Evolutionary conservation across 2,113 vertebrate species (phyloP), one percentile per base, ranked within the genome.

Genomic region (Lophotis ruficrista): DNA sequence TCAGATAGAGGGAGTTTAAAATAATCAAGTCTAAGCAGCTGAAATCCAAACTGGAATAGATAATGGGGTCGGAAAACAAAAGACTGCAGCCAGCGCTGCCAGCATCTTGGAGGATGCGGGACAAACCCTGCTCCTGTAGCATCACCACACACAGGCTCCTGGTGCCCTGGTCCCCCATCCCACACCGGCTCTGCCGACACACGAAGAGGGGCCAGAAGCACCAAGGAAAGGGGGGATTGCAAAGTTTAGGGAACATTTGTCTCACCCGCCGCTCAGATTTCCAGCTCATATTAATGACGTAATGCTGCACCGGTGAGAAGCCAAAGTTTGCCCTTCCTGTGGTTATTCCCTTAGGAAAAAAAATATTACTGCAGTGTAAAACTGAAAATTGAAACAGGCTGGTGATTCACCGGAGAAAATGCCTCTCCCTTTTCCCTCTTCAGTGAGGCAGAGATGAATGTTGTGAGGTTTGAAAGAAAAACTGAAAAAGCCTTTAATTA

Each of bases 401-500:
- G 90, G 60, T 75, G 95, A 96, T 69, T 93, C 92, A 92, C 90
- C 60, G 87, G 87, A 86, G 94, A 86, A 69, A 94, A 96, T 64
- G 90, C 83, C 90, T 94, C 95, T 96, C 89, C 71, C 64, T 92
- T 86, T 89, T 75, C 76, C 71, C 95, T 84, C 48, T 77, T 81
- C 94, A 87, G 76, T 24, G 51, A 96, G 83, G 82, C 66, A 1
- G 82, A 83, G 92, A 96, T 57, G 58, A 80, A 91, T 60, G 47
- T 50, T 94, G 93, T 66, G 90, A 92, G 95, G 93, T 90, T 90
- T 89, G 92, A 96, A 96, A 96, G 94, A 79, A 93, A 94, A 97
- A 92, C 89, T 94, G 96, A 90, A 90, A 95, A 92, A 96, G 89
- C 72, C 79, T 92, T 94, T 96, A 96, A 96, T 97, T 93, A 92